Base-by-base conservation (phyloP, 2,888 invertebrate species). In the Disparrhopalites patrizii region DNA sequence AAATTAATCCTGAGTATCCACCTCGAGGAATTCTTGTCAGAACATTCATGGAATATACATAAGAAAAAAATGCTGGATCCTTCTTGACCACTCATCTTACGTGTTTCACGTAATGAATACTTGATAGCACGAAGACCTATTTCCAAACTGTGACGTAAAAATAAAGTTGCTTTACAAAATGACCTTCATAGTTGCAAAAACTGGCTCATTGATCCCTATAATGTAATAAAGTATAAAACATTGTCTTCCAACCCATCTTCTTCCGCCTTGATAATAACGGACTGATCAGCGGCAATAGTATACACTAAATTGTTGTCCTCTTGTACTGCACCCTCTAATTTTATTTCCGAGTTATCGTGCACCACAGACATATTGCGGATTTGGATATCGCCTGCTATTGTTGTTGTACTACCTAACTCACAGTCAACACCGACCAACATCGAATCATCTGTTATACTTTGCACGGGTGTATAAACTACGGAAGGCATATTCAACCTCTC, bases 331-430 rank as follows among this genome's bases (percentile, higher is more conserved):
- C 20, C 36, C 30, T 43, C 55, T 36, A 63, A 4, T n/a, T 55
- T 36, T 40, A 47, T n/a, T 7, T 47, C 30, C 13, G 40, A 43
- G 58, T 40, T 25, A 3, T 56, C 47, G 47, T 30, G 47, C 61
- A 61, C 25, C 10, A 33, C 43, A 5, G 58, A 25, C 25, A 58
- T 43, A 38, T 38, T 38, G 18, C 43, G 58, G n/a, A 61, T 30
- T 30, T 61, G 50, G 5, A 50, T 50, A 5, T 61, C 61, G 20
- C 50, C 52, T 23, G 38, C 47, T n/a, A 38, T 25, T 47, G 43
- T 55, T 47, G 56, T 56, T 64, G 56, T 56, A 64, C 64, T 64
- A 55, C 55, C 64, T 30, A 60, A 60, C 20, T 60, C 47, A 31
- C 58, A 60, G 47, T 60, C 58, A 47, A 40, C 20, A 20, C 58